phyloP scores from a whole-genome alignment of 2,113 vertebrate genomes.

The Thomomys bottae region DNA sequence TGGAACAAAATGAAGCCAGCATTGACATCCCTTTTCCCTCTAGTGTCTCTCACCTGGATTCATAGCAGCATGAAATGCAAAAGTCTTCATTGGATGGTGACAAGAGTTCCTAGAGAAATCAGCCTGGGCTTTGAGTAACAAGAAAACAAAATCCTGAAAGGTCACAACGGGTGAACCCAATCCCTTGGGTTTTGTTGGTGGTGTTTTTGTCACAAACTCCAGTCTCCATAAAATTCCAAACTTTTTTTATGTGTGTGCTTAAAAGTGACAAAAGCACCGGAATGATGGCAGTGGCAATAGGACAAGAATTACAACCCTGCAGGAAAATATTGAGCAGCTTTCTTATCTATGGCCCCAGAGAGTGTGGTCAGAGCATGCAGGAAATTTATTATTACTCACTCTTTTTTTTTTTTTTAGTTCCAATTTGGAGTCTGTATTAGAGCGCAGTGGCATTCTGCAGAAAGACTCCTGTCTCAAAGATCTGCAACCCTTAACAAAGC shows the following conservation, averaged over 20 bases:
- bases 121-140: not conserved
- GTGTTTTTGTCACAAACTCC: not conserved
- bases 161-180: not conserved
- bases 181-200: not conserved
- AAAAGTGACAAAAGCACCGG: not conserved
- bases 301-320: not conserved
- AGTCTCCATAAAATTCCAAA: not conserved
- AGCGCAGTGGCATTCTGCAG: too few relatives aligned
- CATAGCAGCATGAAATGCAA: not conserved
- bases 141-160: not conserved
- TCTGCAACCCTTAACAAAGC: too few relatives aligned
- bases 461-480: too few relatives aligned
- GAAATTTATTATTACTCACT: not conserved
- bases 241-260: too few relatives aligned
- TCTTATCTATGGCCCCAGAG: not conserved
- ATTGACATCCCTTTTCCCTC: not conserved
- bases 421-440: too few relatives aligned
- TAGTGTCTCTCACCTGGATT: not conserved
- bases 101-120: not conserved
- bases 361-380: not conserved
- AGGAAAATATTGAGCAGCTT: not conserved
- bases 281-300: not conserved
- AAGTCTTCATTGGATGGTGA: not conserved
- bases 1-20: not conserved
- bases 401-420: too few relatives aligned